phyloP scores from a whole-genome alignment of 1,140 invertebrate species.

The Cyclina sinensis region DNA sequence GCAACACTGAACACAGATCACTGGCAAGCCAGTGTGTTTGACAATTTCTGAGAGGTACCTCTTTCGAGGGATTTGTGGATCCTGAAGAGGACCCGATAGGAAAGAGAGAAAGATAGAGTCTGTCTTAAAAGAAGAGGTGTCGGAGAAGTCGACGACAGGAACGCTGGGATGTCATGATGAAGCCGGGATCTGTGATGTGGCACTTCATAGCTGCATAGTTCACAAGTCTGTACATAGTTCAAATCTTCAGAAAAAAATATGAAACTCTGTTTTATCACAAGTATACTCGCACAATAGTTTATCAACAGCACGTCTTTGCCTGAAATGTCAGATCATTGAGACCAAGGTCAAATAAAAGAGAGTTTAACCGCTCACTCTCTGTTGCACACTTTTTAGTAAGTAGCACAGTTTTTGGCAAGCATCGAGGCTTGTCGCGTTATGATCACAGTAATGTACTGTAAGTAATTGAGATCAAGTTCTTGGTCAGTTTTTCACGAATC shows the following conservation, averaged over 20 bases:
- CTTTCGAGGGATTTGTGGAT: conserved; percentile 61
- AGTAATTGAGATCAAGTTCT: conserved; percentile 25
- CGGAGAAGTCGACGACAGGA: conserved; percentile 56
- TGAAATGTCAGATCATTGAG: conserved; percentile 19
- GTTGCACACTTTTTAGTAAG: conserved; percentile 1
- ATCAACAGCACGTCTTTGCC: conserved; percentile 17
- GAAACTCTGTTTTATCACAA: conserved; percentile 70
- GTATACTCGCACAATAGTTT: conserved; percentile 11
- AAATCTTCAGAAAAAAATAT: conserved; percentile 47
- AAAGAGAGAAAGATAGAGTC: conserved; percentile 47
- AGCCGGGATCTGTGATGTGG: conserved; percentile 4
- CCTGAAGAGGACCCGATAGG: conserved; percentile 58
- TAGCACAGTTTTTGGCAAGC: conserved; percentile 29
- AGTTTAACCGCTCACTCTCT: neutral
- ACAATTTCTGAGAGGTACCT: conserved; percentile 45
- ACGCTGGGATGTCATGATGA: conserved; percentile 60
- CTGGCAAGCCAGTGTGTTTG: conserved; percentile 41
- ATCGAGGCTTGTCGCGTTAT: neutral
- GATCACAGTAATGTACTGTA: conserved; percentile 31
- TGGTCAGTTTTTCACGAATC: conserved; percentile 18
- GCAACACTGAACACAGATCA: conserved; percentile 28
- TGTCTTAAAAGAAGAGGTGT: conserved; percentile 27
- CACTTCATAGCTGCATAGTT: conserved; percentile 5
- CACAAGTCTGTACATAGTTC: conserved; percentile 63
- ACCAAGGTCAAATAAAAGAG: neutral